These are phyloP conservation scores for Amitus sp. DNA, from an alignment of 2,888 invertebrate species.

Conservation along the genomic window DNA sequence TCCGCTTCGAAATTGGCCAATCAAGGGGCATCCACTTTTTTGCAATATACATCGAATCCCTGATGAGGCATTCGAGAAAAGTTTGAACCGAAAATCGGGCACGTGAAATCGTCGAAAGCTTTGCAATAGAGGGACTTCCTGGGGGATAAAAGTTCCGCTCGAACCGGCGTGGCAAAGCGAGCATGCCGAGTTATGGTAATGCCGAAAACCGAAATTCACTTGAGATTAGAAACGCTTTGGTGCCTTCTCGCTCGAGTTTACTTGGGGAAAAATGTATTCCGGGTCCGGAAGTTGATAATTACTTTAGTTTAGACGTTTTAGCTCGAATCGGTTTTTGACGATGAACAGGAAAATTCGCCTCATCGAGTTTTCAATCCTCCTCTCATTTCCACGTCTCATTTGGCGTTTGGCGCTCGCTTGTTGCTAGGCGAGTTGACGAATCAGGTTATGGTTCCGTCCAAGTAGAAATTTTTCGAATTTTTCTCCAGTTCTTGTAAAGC, in stretches of 20 bases:
- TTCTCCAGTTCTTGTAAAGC: no score
- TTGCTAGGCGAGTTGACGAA: conserved; percentile 53
- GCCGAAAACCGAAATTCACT: conserved; percentile 13
- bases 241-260: conserved; percentile 8
- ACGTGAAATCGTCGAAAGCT: conserved; percentile 1
- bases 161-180: conserved; percentile 9
- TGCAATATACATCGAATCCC: neutral
- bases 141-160: conserved; percentile 8
- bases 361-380: conserved; percentile 35
- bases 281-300: neutral
- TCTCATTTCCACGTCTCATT: conserved; percentile 35
- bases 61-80: neutral
- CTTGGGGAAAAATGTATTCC: neutral
- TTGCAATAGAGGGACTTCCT: neutral
- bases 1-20: no score
- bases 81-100: neutral
- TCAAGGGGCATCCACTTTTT: neutral
- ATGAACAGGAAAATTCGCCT: conserved; percentile 21
- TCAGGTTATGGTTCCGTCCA: no score
- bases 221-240: conserved; percentile 13
- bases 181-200: conserved; percentile 13
- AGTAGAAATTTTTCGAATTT: no score
- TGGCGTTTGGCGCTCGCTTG: conserved; percentile 41
- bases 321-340: conserved; percentile 11
- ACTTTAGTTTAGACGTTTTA: neutral